Percentiles rank a stretch among this genome's conserved stretches.
These are phyloP conservation scores for Lutraria lutraria DNA, from an alignment of 2,888 invertebrate species.

Conservation along the genomic window DNA sequence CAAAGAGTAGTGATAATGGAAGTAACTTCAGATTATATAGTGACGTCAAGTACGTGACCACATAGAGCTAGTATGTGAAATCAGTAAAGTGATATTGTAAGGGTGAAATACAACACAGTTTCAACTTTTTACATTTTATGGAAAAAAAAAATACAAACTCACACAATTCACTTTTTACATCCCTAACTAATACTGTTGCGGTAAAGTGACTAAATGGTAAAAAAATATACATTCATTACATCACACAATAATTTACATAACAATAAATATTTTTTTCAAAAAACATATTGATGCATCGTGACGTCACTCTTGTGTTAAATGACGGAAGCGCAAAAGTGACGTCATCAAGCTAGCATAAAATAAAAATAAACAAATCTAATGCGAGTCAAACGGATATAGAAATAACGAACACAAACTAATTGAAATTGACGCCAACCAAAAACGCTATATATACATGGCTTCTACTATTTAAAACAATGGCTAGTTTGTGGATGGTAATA, in stretches of 20 bases:
- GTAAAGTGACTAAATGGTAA: constrained; percentile 43
- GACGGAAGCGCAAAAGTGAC: neutral
- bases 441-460: neutral
- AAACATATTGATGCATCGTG: neutral
- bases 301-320: neutral
- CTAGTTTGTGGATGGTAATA: constrained; percentile 6
- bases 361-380: neutral
- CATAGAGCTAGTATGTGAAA: too few relatives aligned
- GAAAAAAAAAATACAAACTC: neutral
- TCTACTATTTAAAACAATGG: neutral
- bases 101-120: too few relatives aligned
- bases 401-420: neutral
- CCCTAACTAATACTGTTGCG: constrained; percentile 61
- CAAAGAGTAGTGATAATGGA: too few relatives aligned
- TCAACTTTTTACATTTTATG: too few relatives aligned
- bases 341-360: neutral
- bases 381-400: neutral
- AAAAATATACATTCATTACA: constrained; percentile 15
- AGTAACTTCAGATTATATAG: too few relatives aligned
- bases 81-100: too few relatives aligned
- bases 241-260: neutral
- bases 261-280: neutral
- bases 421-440: neutral
- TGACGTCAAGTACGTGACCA: too few relatives aligned
- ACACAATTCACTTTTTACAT: constrained; percentile 55